A percentile compares a stretch with the other conserved stretches of the same genome.
These are phyloP conservation scores for Blastomussa wellsi DNA, from an alignment of 92 coral and sea anemone species.

Conservation along the genomic window DNA sequence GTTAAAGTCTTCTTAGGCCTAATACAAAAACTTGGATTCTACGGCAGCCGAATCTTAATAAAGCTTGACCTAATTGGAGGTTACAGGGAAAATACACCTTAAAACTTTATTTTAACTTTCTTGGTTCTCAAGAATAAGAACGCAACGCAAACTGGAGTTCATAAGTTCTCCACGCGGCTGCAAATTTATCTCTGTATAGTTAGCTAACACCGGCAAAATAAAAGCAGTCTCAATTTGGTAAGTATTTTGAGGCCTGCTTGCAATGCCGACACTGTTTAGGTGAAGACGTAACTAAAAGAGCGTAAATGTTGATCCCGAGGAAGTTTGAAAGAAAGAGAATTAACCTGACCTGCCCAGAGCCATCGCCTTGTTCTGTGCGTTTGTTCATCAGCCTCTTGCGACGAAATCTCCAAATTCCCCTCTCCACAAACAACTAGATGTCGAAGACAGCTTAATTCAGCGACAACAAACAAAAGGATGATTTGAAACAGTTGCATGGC, in stretches of 20 bases:
- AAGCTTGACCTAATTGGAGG: neutral
- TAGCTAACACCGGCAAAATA: too few relatives aligned
- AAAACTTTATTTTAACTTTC: neutral
- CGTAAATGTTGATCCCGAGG: neutral
- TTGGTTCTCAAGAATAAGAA: neutral
- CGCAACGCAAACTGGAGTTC: neutral
- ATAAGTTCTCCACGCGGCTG: too few relatives aligned
- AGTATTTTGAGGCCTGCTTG: neutral
- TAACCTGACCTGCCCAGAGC: constrained; percentile 38
- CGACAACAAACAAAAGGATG: constrained; percentile 12
- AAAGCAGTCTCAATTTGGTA: too few relatives aligned
- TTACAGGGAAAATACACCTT: neutral
- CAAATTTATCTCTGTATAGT: too few relatives aligned
- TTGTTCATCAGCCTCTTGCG: neutral
- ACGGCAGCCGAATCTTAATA: neutral
- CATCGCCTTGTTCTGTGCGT: constrained; percentile 27
- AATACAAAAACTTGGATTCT: neutral
- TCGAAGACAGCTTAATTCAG: constrained; percentile 25
- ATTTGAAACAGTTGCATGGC: constrained; percentile 32
- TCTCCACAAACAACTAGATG: constrained; percentile 23
- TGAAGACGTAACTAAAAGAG: neutral
- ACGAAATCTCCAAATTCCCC: neutral
- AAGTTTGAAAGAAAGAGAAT: neutral
- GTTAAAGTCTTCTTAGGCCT: neutral
- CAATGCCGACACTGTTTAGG: neutral